phyloP scores from a whole-genome alignment of 2,113 vertebrate genomes.

The Tapirus terrestris region DNA sequence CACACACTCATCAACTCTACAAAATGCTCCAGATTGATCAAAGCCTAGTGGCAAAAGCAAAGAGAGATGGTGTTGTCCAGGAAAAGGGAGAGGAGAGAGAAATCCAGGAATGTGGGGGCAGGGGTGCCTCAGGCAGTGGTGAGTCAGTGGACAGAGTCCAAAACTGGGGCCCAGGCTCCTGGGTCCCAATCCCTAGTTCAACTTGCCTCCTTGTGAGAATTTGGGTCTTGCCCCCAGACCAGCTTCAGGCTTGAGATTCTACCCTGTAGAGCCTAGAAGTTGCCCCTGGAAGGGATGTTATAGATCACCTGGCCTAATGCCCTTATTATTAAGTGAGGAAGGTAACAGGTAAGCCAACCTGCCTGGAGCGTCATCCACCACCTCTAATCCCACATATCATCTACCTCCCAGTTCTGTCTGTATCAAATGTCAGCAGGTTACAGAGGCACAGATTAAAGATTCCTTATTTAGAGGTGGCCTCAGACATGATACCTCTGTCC shows the following conservation, averaged over 20 bases:
- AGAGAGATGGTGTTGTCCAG: neutral
- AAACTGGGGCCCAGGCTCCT: neutral
- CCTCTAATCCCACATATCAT: neutral
- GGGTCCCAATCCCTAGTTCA: neutral
- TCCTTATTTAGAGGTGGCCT: neutral
- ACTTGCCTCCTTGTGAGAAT: neutral
- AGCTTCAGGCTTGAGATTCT: neutral
- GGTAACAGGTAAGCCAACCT: neutral
- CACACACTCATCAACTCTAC: constrained; percentile 66
- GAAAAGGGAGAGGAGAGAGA: neutral
- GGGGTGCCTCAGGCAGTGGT: neutral
- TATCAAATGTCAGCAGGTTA: neutral
- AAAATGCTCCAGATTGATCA: constrained; percentile 75
- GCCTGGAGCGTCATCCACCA: neutral
- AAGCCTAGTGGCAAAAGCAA: constrained; percentile 63
- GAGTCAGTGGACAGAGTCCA: neutral
- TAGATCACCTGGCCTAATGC: neutral
- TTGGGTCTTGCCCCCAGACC: neutral
- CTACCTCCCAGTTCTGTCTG: neutral
- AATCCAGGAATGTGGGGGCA: neutral
- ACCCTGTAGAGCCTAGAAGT: neutral
- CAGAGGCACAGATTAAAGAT: neutral
- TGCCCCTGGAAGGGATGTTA: neutral
- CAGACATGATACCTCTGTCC: neutral
- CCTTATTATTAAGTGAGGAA: neutral